Conservation (phyloP, 2,888 invertebrate genomes). For the Paralinhomoeus sp. region DNA sequence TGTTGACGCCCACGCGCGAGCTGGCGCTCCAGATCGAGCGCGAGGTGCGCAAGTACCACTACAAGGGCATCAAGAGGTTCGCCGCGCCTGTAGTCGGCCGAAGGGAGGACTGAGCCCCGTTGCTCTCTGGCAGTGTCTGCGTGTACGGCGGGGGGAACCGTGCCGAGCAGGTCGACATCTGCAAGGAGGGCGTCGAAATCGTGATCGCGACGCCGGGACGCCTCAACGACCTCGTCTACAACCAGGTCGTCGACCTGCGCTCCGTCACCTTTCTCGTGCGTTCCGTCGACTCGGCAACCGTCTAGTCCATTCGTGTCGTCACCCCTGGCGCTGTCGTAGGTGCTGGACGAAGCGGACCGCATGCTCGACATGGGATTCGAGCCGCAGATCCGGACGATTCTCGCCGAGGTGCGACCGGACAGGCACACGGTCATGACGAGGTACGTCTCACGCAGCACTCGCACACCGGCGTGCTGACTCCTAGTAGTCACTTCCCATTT, state of each 20-base stretch:
- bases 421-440: constrained; percentile 88
- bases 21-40: constrained; percentile 72
- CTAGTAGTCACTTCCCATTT: constrained; percentile 5
- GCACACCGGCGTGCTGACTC: too few relatives aligned
- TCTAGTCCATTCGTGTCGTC: constrained; percentile 1
- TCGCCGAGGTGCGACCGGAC: constrained; percentile 58
- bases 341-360: constrained; percentile 60
- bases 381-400: constrained; percentile 45
- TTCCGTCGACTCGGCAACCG: background rate
- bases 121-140: constrained; percentile 44
- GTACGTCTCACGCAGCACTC: too few relatives aligned
- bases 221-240: constrained; percentile 60
- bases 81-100: too few relatives aligned
- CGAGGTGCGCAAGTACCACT: constrained; percentile 67
- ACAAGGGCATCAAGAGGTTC: constrained; percentile 42
- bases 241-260: constrained; percentile 43
- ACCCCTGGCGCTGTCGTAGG: constrained; percentile 12
- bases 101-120: too few relatives aligned
- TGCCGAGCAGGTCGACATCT: constrained; percentile 47
- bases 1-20: constrained; percentile 77
- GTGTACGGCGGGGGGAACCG: constrained; percentile 72
- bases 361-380: constrained; percentile 39
- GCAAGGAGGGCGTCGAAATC: constrained; percentile 49
- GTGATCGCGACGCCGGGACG: constrained; percentile 84
- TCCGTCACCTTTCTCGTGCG: constrained; percentile 47